phyloP scores from a whole-genome alignment of 1,140 invertebrate genomes.

The Sycophaga agraensis region DNA sequence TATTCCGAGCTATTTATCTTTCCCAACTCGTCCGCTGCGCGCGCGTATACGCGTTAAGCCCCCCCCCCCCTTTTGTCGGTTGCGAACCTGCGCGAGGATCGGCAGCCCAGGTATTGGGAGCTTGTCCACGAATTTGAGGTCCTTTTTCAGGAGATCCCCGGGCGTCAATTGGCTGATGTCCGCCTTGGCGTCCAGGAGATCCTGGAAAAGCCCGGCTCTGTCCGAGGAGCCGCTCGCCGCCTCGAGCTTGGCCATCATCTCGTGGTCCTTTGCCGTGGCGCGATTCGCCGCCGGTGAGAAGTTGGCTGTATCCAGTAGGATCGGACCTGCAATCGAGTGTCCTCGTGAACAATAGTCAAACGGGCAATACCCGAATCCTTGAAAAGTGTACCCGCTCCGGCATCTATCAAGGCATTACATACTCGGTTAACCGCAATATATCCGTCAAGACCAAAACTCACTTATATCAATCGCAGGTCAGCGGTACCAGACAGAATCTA shows the following conservation, averaged over 20 bases:
- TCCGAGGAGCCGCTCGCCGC: conserved; percentile 24
- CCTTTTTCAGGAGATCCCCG: conserved; percentile 64
- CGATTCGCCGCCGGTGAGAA: conserved; percentile 64
- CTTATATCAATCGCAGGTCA: too few species aligned
- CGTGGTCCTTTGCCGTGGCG: conserved; percentile 63
- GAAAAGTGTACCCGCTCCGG: too few species aligned
- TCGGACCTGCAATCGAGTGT: conserved; percentile 61
- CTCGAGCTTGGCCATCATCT: conserved; percentile 59
- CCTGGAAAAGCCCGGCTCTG: conserved; percentile 53
- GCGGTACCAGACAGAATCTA: background rate
- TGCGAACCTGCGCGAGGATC: conserved; percentile 53
- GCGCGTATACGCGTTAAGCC: too few species aligned
- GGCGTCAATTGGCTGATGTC: conserved; percentile 60
- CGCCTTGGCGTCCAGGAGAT: conserved; percentile 61
- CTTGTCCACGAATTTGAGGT: conserved; percentile 63
- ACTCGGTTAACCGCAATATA: too few species aligned
- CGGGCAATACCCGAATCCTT: too few species aligned
- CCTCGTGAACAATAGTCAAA: too few species aligned
- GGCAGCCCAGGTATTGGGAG: conserved; percentile 65
- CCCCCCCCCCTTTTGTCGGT: too few species aligned
- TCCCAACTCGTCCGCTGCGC: too few species aligned
- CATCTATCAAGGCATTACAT: too few species aligned
- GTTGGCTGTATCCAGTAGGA: conserved; percentile 74
- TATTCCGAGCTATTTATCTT: too few species aligned
- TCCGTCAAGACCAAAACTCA: too few species aligned